These are phyloP conservation scores for Ectropis grisescens DNA, from an alignment of 1,140 invertebrate species.

Conservation along the genomic window DNA sequence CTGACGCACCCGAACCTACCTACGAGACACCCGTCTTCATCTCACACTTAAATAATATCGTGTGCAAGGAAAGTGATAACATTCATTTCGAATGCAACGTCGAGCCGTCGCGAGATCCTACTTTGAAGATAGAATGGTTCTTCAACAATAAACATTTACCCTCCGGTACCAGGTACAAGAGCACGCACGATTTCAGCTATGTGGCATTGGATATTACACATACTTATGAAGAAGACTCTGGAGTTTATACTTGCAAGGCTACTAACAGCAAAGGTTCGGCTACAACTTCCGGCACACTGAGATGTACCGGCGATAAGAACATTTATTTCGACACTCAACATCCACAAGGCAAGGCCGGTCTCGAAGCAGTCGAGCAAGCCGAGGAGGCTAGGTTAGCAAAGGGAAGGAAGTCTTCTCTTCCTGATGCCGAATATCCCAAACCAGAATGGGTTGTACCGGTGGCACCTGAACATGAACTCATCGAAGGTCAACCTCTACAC, in stretches of 20 bases:
- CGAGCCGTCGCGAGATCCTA: conserved; percentile 94
- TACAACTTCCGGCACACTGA: conserved; percentile 89
- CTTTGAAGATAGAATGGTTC: conserved; percentile 94
- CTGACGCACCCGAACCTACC: conserved; percentile 79
- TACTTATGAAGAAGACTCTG: conserved; percentile 89
- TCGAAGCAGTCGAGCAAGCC: conserved; percentile 88
- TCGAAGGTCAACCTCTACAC: conserved; percentile 91
- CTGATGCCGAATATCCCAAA: conserved; percentile 85
- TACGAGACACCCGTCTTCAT: conserved; percentile 92
- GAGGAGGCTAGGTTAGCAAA: conserved; percentile 83
- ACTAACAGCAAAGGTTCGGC: conserved; percentile 91
- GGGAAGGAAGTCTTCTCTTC: conserved; percentile 72
- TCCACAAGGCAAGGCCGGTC: conserved; percentile 87
- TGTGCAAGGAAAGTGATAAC: conserved; percentile 90
- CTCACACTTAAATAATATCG: conserved; percentile 90
- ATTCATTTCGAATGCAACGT: conserved; percentile 96
- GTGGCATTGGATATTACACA: conserved; percentile 87
- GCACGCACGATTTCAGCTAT: conserved; percentile 91
- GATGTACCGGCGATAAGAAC: conserved; percentile 82
- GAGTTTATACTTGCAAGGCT: conserved; percentile 92
- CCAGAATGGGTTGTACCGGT: conserved; percentile 90
- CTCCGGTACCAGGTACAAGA: conserved; percentile 84
- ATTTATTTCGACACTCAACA: conserved; percentile 91
- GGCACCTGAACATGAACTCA: conserved; percentile 84
- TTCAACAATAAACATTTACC: conserved; percentile 87